A percentile compares a stretch with the other conserved stretches of the same genome.
Conservation (phyloP, 2,888 invertebrate species). For the Ennomos erosarius region DNA sequence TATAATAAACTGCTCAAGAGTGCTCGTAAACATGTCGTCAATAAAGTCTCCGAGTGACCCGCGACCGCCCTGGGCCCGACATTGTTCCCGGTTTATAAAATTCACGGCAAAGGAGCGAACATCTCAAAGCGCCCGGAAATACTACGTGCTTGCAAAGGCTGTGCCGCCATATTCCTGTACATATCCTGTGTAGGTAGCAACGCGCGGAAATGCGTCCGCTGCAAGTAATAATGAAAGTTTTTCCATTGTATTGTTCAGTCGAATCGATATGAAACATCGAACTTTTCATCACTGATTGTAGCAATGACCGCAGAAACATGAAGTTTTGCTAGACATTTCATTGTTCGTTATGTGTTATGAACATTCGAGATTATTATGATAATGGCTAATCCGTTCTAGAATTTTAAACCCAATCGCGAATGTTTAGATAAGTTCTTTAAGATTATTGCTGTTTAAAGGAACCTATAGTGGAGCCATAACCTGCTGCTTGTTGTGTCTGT, state of each 20-base stretch:
- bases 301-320: slow-evolving; percentile 10
- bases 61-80: slow-evolving; percentile 54
- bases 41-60: slow-evolving; percentile 64
- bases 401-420: slow-evolving; percentile 20
- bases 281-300: background rate
- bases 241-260: background rate
- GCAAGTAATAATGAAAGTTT: slow-evolving; percentile 33
- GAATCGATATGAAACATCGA: background rate
- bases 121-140: slow-evolving; percentile 52
- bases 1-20: slow-evolving; percentile 52
- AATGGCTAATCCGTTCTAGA: slow-evolving; percentile 27
- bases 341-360: slow-evolving; percentile 22
- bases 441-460: slow-evolving; percentile 34
- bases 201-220: slow-evolving; percentile 38
- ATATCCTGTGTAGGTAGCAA: slow-evolving; percentile 33
- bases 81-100: slow-evolving; percentile 69
- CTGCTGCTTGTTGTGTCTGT: slow-evolving; percentile 38
- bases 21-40: slow-evolving; percentile 66
- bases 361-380: slow-evolving; percentile 28
- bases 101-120: slow-evolving; percentile 58
- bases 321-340: slow-evolving; percentile 18
- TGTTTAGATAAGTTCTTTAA: slow-evolving; percentile 29
- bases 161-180: slow-evolving; percentile 25
- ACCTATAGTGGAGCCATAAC: slow-evolving; percentile 36
- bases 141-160: slow-evolving; percentile 40